Conservation (phyloP, 2,797 vertebrate species). For the Enteromius anoplus region DNA sequence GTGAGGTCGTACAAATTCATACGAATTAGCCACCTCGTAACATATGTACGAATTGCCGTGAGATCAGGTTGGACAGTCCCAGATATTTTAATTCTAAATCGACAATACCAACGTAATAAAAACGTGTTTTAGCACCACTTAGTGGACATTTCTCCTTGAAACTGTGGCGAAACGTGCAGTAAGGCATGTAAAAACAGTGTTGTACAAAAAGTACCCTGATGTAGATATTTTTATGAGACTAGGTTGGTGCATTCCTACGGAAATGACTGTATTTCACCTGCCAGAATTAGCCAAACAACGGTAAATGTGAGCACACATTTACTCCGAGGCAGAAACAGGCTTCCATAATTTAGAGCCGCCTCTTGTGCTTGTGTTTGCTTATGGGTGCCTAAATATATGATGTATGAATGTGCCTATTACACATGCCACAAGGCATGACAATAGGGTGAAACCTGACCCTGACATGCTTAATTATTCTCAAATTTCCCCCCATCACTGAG, state of each 20-base stretch:
- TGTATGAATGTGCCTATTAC: slow-evolving; percentile 26
- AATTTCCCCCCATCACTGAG: slow-evolving; percentile 50
- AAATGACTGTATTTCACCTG: neutral
- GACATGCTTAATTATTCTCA: slow-evolving; percentile 59
- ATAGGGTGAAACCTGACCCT: slow-evolving; percentile 54
- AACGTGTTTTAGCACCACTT: no score
- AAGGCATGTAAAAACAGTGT: no score
- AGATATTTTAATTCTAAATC: no score
- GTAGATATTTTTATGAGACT: no score
- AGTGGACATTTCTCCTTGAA: no score
- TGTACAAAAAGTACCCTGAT: no score
- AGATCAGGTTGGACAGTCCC: no score
- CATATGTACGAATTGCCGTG: no score
- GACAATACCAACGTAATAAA: no score
- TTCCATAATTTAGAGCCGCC: slow-evolving; percentile 38
- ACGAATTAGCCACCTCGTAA: no score
- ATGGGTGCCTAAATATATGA: slow-evolving; percentile 35
- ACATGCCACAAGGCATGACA: slow-evolving; percentile 49
- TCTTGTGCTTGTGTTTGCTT: slow-evolving; percentile 42
- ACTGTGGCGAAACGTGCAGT: no score
- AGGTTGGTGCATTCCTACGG: neutral
- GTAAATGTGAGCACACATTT: neutral
- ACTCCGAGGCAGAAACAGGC: neutral
- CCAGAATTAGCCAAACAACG: neutral
- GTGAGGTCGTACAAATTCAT: no score